Base-by-base conservation (phyloP, 2,113 vertebrate species). In the Ramphastos sulfuratus region DNA sequence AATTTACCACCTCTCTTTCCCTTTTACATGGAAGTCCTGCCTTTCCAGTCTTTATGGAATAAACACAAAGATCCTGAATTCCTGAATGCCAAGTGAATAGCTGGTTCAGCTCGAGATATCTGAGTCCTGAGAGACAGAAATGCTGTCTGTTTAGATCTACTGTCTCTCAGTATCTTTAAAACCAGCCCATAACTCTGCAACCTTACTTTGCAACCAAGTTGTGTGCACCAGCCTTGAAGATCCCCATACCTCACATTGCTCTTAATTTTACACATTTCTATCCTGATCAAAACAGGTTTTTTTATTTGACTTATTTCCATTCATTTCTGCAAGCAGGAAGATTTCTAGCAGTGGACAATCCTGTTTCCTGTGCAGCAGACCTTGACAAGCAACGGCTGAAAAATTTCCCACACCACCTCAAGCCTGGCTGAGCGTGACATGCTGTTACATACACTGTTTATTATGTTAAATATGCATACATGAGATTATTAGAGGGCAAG, bases 331-430 rank as follows among this genome's bases (percentile, higher is more conserved):
- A 82, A 91, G 66, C 3, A 10, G 27, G 48, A 83, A 42, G 21
- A 72, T 39, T 69, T 65, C 60, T 39, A 67, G 64, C 64, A 71
- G 14, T 4, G 46, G 28, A 42, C 2, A 1, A 9, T 66, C 13
- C 27, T 76, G 39, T 61, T 64, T 75, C n/a, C 56, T 80, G 60
- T 91, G 82, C 78, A 94, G n/a, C 59, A 91, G 91, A 92, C 60
- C 64, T 85, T 92, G 92, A 74, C 73, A 69, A 74, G 27, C 64
- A 85, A 81, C 2, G 1, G 56, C 56, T 80, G 82, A 74, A 44
- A 31, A 18, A 91, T 91, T 94, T 96, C 87, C 69, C 85, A 87
- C 69, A 78, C 18, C 24, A 76, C 56, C 46, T 77, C 70, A 55
- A 90, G 65, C 11, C 37, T 64, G 25, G 16, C 15, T 88, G 70